Base-by-base conservation (phyloP, 2,888 invertebrate species). In the Cephus pulcher region DNA sequence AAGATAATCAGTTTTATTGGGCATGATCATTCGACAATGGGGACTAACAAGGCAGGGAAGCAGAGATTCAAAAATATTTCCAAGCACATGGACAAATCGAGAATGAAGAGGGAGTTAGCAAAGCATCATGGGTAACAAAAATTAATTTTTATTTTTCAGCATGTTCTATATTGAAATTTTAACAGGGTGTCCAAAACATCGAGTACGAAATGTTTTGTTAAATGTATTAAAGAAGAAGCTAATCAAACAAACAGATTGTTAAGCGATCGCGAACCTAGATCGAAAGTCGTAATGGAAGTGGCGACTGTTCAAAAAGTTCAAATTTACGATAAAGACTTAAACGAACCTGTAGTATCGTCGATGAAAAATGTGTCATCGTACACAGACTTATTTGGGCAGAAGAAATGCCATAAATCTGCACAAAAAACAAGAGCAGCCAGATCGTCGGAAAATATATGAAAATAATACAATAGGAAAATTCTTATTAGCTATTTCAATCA, bases 201-300 rank as follows among this genome's bases (percentile, higher is more conserved):
- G 56, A 56, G 56, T 56, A 56, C 56, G 56, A 56, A 56, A 56
- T 56, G 56, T 23, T 9, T 56, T 56, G 2, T 56, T 23, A 56
- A 56, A 56, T 56, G 23, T 23, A 56, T 56, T 56, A 56, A 9
- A 56, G 56, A 56, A 56, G 56, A 56, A 56, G 56, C 23, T 6
- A 56, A 56, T 56, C 56, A 56, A 56, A 56, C 56, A 23, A 23
- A 56, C 56, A 56, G 56, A 56, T 2, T 23, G 6, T 56, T 56
- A 56, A 56, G 56, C 23, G 56, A 6, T 77, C 81, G 9, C 32
- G 83, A 86, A 3, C 73, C 78, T 0, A 88, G 83, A 77, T 84
- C 87, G 0, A 84, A 87, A 12, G 77, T 88, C 15, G 82, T 88
- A 23, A 86, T 87, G 88, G 87, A 88, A 76, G 84, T 86, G 12